Base-by-base conservation (phyloP, 2,113 vertebrate genomes). In the Triplophysa dalaica region DNA sequence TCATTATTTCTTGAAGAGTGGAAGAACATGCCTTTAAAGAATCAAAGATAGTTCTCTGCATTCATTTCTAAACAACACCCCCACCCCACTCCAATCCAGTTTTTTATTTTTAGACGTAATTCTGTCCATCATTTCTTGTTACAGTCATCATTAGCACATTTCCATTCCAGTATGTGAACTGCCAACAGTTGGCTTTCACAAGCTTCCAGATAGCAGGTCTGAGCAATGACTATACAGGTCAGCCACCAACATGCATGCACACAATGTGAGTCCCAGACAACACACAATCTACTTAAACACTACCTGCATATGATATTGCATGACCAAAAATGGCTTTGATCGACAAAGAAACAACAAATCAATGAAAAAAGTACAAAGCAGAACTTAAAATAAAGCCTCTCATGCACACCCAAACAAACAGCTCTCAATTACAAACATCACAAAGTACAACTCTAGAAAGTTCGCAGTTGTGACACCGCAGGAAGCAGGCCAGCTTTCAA, bases 401-500 rank as follows among this genome's bases (percentile, higher is more conserved):
- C 52, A 41, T 26, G 22, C 29, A 50, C 56, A 54, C 50, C 19
- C 54, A 21, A 58, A 56, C 3, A 9, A 62, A 50, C 16, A 63
- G 29, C 61, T 54, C 62, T 81, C 19, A 63, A 64, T 77, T 77
- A 52, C 58, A 26, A 43, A 16, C 58, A 45, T 64, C 26, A 33
- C 29, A 29, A 69, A 79, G 76, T 21, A 72, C 50, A 76, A 68
- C 78, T 78, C 60, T 4, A 73, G 43, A 52, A 89, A 89, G 85
- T 90, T 90, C 78, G 79, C 8, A 5, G 63, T 45, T 73, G 76
- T 76, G 72, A 72, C 85, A 52, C 77, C 73, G 19, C 76, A 75
- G 22, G 81, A 80, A 83, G 81, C 86, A 48, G 50, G 76, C 84
- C n/a, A 76, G 79, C 85, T 85, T 86, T 88, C 87, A 87, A 75